A percentile compares a stretch with the other conserved stretches of the same genome.
phyloP scores from a whole-genome alignment of 2,888 invertebrate genomes.

The Ecdyonurus torrentis region DNA sequence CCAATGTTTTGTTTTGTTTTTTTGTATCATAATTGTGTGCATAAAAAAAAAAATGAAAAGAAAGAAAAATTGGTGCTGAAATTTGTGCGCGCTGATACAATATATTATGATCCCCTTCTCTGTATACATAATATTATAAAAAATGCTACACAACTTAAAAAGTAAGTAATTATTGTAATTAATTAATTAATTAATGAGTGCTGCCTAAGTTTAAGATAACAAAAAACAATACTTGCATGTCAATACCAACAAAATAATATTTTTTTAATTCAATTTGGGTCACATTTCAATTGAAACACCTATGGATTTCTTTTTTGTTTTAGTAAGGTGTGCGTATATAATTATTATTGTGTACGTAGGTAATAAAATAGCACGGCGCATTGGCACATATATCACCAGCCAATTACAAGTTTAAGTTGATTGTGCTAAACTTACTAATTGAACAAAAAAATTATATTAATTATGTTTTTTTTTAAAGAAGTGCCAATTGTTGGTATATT shows the following conservation, averaged over 20 bases:
- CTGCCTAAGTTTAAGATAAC: neutral
- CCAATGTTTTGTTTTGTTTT: conserved; percentile 3
- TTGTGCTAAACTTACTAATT: neutral
- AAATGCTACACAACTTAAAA: no score
- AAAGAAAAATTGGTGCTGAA: neutral
- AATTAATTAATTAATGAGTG: neutral
- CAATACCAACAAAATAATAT: no score
- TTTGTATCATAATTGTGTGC: neutral
- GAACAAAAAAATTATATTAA: neutral
- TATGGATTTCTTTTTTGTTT: no score
- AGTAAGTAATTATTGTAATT: no score
- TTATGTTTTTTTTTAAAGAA: neutral
- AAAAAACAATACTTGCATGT: neutral
- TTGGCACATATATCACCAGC: neutral
- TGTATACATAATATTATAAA: no score
- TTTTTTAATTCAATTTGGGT: no score
- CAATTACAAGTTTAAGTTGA: neutral
- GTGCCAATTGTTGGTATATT: neutral
- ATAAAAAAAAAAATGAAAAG: no score
- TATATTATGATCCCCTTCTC: neutral
- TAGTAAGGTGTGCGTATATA: no score
- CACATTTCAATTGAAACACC: no score
- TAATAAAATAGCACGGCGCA: neutral
- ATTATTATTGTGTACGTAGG: no score
- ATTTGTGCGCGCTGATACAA: neutral